These are phyloP conservation scores for Spodoptera frugiperda DNA, from an alignment of 1,140 invertebrate genomes.

Conservation along the genomic window DNA sequence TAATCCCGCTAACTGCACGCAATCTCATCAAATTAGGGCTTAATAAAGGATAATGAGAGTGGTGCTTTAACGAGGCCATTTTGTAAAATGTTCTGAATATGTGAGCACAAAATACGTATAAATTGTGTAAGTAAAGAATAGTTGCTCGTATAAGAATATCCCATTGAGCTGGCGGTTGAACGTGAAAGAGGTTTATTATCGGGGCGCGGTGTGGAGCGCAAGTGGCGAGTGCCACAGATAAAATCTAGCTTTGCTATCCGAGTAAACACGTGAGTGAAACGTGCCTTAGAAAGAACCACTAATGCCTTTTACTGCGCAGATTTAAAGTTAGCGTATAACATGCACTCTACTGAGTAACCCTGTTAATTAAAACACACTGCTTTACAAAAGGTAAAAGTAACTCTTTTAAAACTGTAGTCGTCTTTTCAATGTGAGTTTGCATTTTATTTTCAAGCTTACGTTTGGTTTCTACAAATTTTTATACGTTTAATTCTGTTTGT, in stretches of 20 bases:
- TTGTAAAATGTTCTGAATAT: constrained; percentile 2
- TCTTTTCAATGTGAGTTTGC: constrained; percentile 8
- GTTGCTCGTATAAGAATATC: constrained; percentile 16
- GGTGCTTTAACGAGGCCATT: not conserved
- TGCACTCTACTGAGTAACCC: constrained; percentile 13
- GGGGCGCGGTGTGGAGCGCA: constrained; percentile 14
- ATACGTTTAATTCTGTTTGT: not conserved
- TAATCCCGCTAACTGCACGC: constrained; percentile 12
- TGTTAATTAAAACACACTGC: constrained; percentile 22
- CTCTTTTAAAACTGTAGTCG: constrained; percentile 8
- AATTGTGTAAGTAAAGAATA: constrained; percentile 19
- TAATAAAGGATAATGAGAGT: constrained; percentile 38
- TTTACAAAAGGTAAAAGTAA: constrained; percentile 7
- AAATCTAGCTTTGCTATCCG: constrained; percentile 47
- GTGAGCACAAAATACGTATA: constrained; percentile 22
- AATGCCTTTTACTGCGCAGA: constrained; percentile 37
- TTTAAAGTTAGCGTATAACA: constrained; percentile 4
- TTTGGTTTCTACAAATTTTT: not conserved
- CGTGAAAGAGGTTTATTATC: constrained; percentile 43
- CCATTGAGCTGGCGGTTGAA: constrained; percentile 28
- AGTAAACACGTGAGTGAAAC: constrained; percentile 44
- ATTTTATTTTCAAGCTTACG: not conserved
- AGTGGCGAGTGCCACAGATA: constrained; percentile 45
- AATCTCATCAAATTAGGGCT: constrained; percentile 28
- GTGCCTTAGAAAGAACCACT: constrained; percentile 40